These are phyloP conservation scores for Anodontia alba DNA, from an alignment of 2,888 invertebrate species.

Conservation along the genomic window DNA sequence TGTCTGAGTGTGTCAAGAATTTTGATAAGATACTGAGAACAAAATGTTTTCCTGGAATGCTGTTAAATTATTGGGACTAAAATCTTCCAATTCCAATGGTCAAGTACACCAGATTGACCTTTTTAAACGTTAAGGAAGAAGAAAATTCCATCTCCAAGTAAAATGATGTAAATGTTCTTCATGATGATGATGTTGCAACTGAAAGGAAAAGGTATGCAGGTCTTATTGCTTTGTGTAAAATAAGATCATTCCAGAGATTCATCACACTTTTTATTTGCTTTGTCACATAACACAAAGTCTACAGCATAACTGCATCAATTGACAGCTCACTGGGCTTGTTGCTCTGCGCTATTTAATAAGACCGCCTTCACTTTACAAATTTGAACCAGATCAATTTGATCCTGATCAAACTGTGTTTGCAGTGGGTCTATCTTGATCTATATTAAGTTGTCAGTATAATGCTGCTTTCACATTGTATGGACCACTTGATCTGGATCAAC, in stretches of 20 bases:
- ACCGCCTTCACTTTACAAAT: too few relatives aligned
- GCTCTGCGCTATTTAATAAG: too few relatives aligned
- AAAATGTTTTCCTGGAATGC: not conserved
- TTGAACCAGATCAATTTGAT: too few relatives aligned
- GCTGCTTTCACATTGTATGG: too few relatives aligned
- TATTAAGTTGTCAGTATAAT: too few relatives aligned
- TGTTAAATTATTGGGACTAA: not conserved
- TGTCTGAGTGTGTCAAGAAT: too few relatives aligned
- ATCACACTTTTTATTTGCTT: conserved; percentile 35
- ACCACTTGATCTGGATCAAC: too few relatives aligned
- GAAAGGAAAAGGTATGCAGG: not conserved
- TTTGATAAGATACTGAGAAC: conserved; percentile 5
- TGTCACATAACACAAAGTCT: conserved; percentile 25
- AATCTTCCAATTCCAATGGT: not conserved
- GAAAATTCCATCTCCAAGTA: not conserved
- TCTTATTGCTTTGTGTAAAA: not conserved
- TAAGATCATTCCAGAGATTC: conserved; percentile 29
- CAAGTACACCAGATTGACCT: not conserved
- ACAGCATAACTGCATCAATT: too few relatives aligned
- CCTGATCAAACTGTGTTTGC: too few relatives aligned
- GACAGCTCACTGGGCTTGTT: too few relatives aligned
- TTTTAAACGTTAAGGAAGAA: not conserved
- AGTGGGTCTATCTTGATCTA: too few relatives aligned
- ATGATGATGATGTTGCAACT: not conserved
- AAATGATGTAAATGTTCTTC: not conserved